Evolutionary conservation across 2,888 invertebrate species (phyloP).

Genomic region (Heliconius ismenius): DNA sequence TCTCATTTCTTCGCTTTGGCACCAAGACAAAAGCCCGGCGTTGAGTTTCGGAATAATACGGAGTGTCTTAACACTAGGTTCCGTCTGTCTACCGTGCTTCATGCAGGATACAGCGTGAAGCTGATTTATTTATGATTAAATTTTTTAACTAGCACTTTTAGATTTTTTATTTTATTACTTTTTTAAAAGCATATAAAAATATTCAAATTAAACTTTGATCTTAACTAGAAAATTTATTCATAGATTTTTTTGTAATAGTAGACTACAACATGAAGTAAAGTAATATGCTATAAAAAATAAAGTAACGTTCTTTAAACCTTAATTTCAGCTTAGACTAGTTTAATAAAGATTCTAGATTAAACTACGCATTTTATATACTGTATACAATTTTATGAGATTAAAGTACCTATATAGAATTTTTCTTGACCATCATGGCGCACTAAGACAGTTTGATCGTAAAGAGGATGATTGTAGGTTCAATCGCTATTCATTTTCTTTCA

Average conservation of each 20-base stretch:
- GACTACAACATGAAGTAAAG: neutral
- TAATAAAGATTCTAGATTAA: conserved; percentile 2
- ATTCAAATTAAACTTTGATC: neutral
- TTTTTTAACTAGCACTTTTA: no score
- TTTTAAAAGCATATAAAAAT: neutral
- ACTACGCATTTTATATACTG: conserved; percentile 7
- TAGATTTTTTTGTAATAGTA: conserved; percentile 5
- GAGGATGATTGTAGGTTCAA: neutral
- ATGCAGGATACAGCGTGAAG: no score
- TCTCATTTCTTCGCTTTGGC: no score
- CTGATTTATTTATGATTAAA: no score
- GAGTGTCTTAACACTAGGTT: no score
- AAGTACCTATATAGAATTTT: neutral
- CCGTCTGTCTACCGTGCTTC: no score
- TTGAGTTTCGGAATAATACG: no score
- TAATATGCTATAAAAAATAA: conserved; percentile 9
- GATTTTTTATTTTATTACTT: neutral
- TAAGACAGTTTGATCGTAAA: neutral
- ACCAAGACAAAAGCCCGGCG: no score
- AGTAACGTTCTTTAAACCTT: neutral
- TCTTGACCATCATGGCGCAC: neutral
- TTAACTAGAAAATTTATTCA: conserved; percentile 4
- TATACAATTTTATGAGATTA: neutral
- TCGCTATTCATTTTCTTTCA: neutral
- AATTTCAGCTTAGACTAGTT: conserved; percentile 2